Percentiles rank a stretch among this genome's conserved stretches.
Evolutionary conservation across 2,888 invertebrate genomes (phyloP).

Genomic region (Hipparchia sbordonii): DNA sequence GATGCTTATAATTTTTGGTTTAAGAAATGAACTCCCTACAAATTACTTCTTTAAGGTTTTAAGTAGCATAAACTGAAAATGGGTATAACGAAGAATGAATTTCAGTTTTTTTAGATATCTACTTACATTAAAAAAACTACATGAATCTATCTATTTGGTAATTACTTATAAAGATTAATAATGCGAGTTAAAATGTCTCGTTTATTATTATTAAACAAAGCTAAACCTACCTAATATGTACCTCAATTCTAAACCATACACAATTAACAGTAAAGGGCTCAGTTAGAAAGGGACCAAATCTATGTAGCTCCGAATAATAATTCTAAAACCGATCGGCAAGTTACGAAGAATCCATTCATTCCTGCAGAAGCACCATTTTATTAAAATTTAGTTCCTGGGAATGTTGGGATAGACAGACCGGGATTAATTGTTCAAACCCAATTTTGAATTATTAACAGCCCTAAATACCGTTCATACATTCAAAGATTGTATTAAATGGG

Average conservation of each 20-base stretch:
- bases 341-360: constrained; percentile 1
- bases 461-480: not conserved
- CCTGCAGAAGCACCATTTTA: not conserved
- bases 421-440: constrained; percentile 10
- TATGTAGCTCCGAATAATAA: not conserved
- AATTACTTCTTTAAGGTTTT: not conserved
- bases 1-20: not conserved
- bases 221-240: too few relatives aligned
- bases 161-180: too few relatives aligned
- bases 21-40: not conserved
- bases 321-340: not conserved
- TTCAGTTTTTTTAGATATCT: too few relatives aligned
- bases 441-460: constrained; percentile 7
- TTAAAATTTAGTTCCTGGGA: not conserved
- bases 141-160: too few relatives aligned
- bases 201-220: too few relatives aligned
- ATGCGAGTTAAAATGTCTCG: too few relatives aligned
- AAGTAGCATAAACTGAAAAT: not conserved
- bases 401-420: constrained; percentile 8
- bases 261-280: too few relatives aligned
- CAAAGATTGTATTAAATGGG: not conserved
- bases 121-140: too few relatives aligned
- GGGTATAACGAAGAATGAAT: not conserved
- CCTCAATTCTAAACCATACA: too few relatives aligned
- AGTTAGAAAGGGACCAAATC: too few relatives aligned